Conservation (phyloP, 2,113 vertebrate genomes). For the Boulengeromyrus knoepffleri region DNA sequence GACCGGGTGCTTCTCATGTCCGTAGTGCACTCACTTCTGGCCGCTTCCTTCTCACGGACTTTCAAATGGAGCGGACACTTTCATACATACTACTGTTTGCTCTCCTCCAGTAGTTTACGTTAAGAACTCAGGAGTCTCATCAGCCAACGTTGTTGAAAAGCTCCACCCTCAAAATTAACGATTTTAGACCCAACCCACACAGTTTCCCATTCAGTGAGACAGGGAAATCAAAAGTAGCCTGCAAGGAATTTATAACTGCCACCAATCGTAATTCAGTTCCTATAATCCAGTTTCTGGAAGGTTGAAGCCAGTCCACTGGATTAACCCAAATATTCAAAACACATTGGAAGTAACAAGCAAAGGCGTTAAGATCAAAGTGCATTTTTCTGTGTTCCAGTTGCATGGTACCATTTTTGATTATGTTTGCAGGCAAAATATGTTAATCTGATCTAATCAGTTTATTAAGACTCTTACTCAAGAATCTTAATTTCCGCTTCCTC, state of each 20-base stretch:
- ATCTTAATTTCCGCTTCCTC: neutral
- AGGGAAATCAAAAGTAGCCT: neutral
- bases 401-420: neutral
- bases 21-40: constrained; percentile 6
- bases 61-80: neutral
- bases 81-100: neutral
- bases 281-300: neutral
- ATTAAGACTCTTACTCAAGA: neutral
- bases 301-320: neutral
- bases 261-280: neutral
- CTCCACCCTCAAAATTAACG: neutral
- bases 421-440: neutral
- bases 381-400: neutral
- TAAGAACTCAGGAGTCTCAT: constrained; percentile 7
- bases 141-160: constrained; percentile 36
- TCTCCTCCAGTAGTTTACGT: constrained; percentile 14
- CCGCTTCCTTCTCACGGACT: constrained; percentile 8
- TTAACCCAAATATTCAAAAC: neutral
- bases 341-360: neutral
- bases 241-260: neutral
- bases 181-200: constrained; percentile 9
- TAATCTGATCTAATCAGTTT: neutral
- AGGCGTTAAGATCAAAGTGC: neutral
- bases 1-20: constrained; percentile 23
- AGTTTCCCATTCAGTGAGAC: neutral